These are phyloP conservation scores for Diacarnus erythraeanus DNA, from an alignment of 37 sponge, comb jelly and placozoan genomes.

Conservation along the genomic window DNA sequence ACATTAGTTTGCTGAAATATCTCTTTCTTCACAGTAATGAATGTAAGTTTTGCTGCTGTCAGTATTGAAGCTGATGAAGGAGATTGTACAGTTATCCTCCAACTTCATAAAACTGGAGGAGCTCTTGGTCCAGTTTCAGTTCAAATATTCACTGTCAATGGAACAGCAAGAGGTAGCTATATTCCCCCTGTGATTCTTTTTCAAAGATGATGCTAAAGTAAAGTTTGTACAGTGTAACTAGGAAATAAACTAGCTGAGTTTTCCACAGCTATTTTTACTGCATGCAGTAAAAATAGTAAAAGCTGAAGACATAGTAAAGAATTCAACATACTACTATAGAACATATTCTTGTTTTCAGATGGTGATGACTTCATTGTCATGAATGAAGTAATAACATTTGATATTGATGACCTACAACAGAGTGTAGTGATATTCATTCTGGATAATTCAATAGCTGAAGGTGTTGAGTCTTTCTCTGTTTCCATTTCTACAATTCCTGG, in stretches of 20 bases:
- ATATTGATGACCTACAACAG: conserved; percentile 1
- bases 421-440: neutral
- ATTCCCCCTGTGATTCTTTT: too few species aligned
- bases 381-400: conserved; percentile 3
- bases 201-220: too few species aligned
- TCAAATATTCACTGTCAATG: conserved; percentile 4
- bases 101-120: conserved; percentile 26
- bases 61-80: conserved; percentile 20
- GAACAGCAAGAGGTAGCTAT: conserved; percentile 22
- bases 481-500: conserved; percentile 6
- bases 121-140: conserved; percentile 32
- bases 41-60: conserved; percentile 24
- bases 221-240: too few species aligned
- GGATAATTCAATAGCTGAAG: conserved; percentile 10
- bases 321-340: neutral
- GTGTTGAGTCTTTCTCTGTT: conserved; percentile 14
- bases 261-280: too few species aligned
- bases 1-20: too few species aligned
- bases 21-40: conserved; percentile 30
- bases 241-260: too few species aligned
- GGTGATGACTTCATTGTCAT: conserved; percentile 10
- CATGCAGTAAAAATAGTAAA: too few species aligned
- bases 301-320: neutral
- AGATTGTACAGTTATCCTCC: conserved; percentile 14
- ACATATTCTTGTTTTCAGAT: neutral